phyloP scores from a whole-genome alignment of 2,888 invertebrate genomes.

The Cryptocephalus primarius region DNA sequence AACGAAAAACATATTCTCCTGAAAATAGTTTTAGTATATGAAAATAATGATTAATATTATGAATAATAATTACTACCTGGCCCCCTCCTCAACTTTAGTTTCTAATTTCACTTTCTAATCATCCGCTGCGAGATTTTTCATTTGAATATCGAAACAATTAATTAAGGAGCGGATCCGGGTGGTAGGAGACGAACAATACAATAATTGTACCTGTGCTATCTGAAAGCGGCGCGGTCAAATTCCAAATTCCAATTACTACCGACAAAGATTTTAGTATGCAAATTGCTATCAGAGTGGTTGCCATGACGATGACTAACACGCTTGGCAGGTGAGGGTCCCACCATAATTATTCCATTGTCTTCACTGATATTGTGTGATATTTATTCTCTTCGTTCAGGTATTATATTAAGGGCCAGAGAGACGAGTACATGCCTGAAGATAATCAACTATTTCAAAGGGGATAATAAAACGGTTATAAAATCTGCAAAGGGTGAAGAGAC shows the following conservation, averaged over 20 bases:
- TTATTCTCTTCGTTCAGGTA: conserved; percentile 21
- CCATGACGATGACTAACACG: conserved; percentile 25
- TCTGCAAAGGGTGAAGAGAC: conserved; percentile 7
- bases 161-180: too few species aligned
- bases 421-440: conserved; percentile 8
- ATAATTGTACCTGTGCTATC: too few species aligned
- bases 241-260: conserved; percentile 23
- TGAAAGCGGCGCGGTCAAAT: conserved; percentile 15
- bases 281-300: conserved; percentile 28
- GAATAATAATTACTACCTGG: too few species aligned
- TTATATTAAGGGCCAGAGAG: conserved; percentile 8
- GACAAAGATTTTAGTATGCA: conserved; percentile 31
- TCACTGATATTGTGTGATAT: conserved; percentile 24
- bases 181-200: too few species aligned
- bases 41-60: too few species aligned
- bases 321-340: conserved; percentile 29
- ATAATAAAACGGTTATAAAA: conserved; percentile 18
- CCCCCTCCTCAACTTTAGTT: too few species aligned
- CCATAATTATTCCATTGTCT: conserved; percentile 35
- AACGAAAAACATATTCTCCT: too few species aligned
- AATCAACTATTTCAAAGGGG: conserved; percentile 18
- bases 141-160: too few species aligned
- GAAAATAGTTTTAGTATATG: too few species aligned
- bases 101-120: too few species aligned
- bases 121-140: too few species aligned